Percentiles rank a stretch among this genome's conserved stretches.
These are phyloP conservation scores for Egretta garzetta DNA, from an alignment of 2,113 vertebrate species.

Conservation along the genomic window DNA sequence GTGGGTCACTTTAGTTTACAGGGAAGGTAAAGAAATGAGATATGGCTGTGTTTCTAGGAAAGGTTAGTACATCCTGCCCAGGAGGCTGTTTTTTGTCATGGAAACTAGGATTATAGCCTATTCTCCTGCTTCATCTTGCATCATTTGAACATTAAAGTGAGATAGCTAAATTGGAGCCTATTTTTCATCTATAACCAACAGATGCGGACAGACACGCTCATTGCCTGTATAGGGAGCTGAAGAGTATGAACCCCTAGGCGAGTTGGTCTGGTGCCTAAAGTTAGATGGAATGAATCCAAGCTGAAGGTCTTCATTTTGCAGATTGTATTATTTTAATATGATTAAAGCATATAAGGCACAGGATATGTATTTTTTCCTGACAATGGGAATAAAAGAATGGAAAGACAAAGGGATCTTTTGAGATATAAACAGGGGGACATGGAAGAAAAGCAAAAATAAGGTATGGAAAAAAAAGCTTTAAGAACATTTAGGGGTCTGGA, in stretches of 20 bases:
- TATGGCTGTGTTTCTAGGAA: neutral
- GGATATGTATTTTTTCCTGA: neutral
- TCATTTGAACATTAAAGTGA: constrained; percentile 27
- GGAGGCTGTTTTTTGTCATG: neutral
- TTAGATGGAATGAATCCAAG: constrained; percentile 31
- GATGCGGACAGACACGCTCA: neutral
- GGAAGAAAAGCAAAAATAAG: neutral
- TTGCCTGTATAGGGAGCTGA: constrained; percentile 37
- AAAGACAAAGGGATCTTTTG: neutral
- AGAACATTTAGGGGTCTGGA: neutral
- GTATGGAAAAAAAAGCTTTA: neutral
- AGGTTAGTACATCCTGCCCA: neutral
- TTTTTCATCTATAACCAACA: constrained; percentile 41
- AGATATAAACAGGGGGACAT: neutral
- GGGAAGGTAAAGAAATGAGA: neutral
- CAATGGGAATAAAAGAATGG: neutral
- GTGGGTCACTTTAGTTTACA: neutral
- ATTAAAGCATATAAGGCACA: constrained; percentile 38
- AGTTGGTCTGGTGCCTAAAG: constrained; percentile 46
- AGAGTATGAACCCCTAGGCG: neutral
- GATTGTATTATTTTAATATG: constrained; percentile 31
- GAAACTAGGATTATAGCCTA: neutral
- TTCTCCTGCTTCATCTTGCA: constrained; percentile 9
- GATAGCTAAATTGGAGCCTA: constrained; percentile 32
- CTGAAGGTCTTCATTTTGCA: constrained; percentile 47